A percentile compares a stretch with the other conserved stretches of the same genome.
phyloP scores from a whole-genome alignment of 2,888 invertebrate species.

The Odontocerum albicorne region DNA sequence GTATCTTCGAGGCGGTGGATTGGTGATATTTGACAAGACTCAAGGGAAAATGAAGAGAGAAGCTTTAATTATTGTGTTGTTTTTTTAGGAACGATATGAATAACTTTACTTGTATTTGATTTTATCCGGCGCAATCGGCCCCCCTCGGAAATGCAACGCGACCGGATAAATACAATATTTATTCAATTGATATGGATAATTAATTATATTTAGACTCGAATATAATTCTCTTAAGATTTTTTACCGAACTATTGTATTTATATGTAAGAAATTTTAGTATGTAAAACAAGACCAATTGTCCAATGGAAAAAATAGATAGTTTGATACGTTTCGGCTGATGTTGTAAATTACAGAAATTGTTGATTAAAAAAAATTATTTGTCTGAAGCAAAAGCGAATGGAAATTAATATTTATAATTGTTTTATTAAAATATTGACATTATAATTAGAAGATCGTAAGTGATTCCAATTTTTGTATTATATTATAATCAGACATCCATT shows the following conservation, averaged over 20 bases:
- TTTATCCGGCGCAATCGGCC: conserved; percentile 4
- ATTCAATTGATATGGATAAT: conserved; percentile 1
- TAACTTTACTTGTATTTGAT: conserved; percentile 7
- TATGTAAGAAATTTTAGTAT: conserved; percentile 15
- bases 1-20: neutral
- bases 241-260: conserved; percentile 7
- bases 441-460: too few relatives aligned
- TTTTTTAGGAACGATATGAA: too few relatives aligned
- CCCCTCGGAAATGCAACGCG: conserved; percentile 13
- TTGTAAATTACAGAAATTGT: too few relatives aligned
- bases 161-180: conserved; percentile 4
- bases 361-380: too few relatives aligned
- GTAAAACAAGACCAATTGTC: conserved; percentile 28
- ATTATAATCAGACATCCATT: too few relatives aligned
- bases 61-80: too few relatives aligned
- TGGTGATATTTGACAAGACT: conserved; percentile 20
- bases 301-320: too few relatives aligned
- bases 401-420: too few relatives aligned
- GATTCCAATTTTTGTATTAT: too few relatives aligned
- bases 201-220: conserved; percentile 14
- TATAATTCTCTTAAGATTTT: conserved; percentile 21
- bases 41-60: conserved; percentile 7
- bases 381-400: too few relatives aligned
- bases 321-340: too few relatives aligned
- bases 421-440: too few relatives aligned